Base-by-base conservation (phyloP, 1,140 invertebrate species). In the Diprion similis region DNA sequence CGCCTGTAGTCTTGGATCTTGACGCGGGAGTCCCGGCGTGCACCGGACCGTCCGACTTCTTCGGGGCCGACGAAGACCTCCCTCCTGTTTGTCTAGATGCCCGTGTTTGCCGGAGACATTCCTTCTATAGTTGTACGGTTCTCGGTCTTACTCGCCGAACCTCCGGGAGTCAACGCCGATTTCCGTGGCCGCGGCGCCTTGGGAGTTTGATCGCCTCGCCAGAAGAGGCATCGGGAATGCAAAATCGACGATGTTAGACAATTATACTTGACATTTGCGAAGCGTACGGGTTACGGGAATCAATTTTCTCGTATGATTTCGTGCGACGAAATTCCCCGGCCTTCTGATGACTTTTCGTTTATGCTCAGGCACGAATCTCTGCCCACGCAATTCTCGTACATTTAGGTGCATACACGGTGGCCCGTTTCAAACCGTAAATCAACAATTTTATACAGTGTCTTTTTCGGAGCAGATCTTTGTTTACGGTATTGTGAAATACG, bases 51-150 rank as follows among this genome's bases (percentile, higher is more conserved):
- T 37, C 24, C 24, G 24, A 37, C 24, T 37, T 59, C 51, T 59
- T 13, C 51, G n/a, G 51, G 51, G 11, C 24, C 51, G 51, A 59
- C 51, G 11, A 37, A 59, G 51, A 59, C 11, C 51, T 59, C 51
- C 51, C 51, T 59, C 51, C 51, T 59, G 51, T 59, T 59, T 59
- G 51, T 15, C 51, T 59, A 59, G n/a, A 59, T 59, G 51, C 51
- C n/a, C 51, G 51, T 59, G 51, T 59, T 59, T 59, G 51, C 51
- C 11, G 51, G 51, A 59, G 51, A 59, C 51, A 59, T 59, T 59
- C 51, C 51, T 59, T 59, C 11, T 4, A 59, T 9, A 17, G 51
- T 17, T 59, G 51, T 59, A 17, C 51, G 51, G n/a, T 13, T 17
- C 51, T 13, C 51, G 24, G 24, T 37, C 24, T 37, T 37, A 8